Conservation (phyloP, 2,888 invertebrate species). For the Nudaria mundana region DNA sequence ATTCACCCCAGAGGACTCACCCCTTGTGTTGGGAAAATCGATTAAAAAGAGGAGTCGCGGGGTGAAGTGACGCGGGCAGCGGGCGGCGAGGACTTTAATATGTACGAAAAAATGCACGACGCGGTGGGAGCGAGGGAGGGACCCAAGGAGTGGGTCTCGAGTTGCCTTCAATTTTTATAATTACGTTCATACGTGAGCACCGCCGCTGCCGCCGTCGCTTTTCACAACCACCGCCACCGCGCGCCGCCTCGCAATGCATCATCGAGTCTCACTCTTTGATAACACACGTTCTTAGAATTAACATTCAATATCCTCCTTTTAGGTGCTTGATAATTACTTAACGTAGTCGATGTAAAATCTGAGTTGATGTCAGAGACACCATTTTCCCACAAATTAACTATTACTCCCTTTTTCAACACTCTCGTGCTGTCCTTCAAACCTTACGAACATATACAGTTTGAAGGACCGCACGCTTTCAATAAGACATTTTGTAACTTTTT, state of each 20-base stretch:
- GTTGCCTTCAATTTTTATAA: constrained; percentile 81
- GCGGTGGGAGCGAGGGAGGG: constrained; percentile 72
- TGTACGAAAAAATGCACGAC: constrained; percentile 81
- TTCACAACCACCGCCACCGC: constrained; percentile 36
- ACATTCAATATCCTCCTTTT: constrained; percentile 41
- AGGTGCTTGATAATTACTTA: constrained; percentile 58
- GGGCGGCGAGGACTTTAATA: constrained; percentile 74
- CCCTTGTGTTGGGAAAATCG: constrained; percentile 81
- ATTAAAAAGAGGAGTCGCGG: constrained; percentile 81
- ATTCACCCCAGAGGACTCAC: constrained; percentile 81
- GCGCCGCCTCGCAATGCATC: constrained; percentile 10
- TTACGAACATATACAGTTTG: constrained; percentile 17
- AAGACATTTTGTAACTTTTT: constrained; percentile 64
- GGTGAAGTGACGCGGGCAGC: constrained; percentile 56
- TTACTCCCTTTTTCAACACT: no score
- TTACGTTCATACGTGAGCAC: constrained; percentile 84
- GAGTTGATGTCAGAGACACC: no score
- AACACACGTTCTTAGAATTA: constrained; percentile 67
- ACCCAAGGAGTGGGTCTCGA: constrained; percentile 64
- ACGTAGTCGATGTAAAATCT: constrained; percentile 24
- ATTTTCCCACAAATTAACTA: no score
- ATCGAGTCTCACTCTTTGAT: constrained; percentile 42
- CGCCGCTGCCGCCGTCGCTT: constrained; percentile 30
- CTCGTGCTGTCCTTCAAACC: no score
- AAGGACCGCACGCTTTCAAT: constrained; percentile 37